A percentile compares a stretch with the other conserved stretches of the same genome.
These are phyloP conservation scores for Argya squamiceps DNA, from an alignment of 2,797 vertebrate genomes.

Conservation along the genomic window DNA sequence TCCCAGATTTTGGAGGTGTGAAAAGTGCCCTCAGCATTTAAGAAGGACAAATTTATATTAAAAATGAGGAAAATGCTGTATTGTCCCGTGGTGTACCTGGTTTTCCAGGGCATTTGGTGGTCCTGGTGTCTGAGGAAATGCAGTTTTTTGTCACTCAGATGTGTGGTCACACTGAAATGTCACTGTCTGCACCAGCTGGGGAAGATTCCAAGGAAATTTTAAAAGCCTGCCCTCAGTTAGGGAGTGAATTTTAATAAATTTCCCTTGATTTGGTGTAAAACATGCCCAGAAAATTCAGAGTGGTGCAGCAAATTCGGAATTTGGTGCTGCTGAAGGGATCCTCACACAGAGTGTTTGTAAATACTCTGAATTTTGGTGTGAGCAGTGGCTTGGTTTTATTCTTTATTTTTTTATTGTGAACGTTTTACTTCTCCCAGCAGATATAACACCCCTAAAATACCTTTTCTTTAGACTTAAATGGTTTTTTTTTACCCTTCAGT, in stretches of 20 bases:
- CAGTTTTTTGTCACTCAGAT: neutral
- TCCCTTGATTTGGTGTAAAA: neutral
- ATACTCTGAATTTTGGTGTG: neutral
- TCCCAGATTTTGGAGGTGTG: neutral
- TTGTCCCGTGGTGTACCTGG: accelerated
- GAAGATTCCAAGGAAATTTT: neutral
- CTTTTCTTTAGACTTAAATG: neutral
- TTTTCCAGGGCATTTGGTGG: neutral
- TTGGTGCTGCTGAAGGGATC: neutral
- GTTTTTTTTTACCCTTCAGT: neutral
- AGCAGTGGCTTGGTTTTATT: accelerated
- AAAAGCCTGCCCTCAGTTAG: accelerated
- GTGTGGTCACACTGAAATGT: neutral
- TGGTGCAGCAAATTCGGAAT: neutral
- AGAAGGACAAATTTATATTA: neutral
- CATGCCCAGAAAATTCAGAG: accelerated
- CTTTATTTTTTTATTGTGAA: too few relatives aligned
- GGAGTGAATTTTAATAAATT: neutral
- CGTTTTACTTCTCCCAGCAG: neutral
- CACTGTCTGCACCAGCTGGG: neutral
- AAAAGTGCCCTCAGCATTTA: neutral
- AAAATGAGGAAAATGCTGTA: accelerated
- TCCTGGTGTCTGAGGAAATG: neutral
- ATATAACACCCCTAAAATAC: neutral
- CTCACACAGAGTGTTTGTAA: accelerated